Percentiles rank a stretch among this genome's conserved stretches.
Conservation (phyloP, 2,113 vertebrate genomes). For the Hiodon alosoides region DNA sequence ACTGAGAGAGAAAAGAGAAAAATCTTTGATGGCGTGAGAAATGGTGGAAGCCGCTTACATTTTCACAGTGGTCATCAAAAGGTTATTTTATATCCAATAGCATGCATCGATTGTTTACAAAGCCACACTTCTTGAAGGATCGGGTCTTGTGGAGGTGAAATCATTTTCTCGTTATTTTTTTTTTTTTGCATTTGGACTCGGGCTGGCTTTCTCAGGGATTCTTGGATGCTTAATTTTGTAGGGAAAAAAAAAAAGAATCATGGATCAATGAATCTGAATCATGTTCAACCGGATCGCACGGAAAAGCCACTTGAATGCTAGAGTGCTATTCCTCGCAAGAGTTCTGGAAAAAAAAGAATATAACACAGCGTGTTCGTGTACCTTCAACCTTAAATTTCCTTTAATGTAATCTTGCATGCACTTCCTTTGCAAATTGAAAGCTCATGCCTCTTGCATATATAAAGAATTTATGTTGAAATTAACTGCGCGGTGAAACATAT, state of each 20-base stretch:
- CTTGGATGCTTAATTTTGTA: too few species aligned
- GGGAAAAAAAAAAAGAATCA: too few species aligned
- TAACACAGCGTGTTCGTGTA: too few species aligned
- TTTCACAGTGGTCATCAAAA: conserved; percentile 80
- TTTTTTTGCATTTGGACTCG: conserved; percentile 62
- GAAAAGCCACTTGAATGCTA: background rate
- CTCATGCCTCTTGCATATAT: too few species aligned
- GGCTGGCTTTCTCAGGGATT: conserved; percentile 34
- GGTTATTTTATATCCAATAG: conserved; percentile 87
- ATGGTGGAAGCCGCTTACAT: conserved; percentile 64
- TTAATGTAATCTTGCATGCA: too few species aligned
- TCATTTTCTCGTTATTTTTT: conserved; percentile 58
- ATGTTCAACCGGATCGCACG: conserved; percentile 5
- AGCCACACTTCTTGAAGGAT: conserved; percentile 55
- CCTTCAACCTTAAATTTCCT: too few species aligned
- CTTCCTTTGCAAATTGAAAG: too few species aligned
- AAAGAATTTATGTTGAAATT: background rate
- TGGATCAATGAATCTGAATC: conserved; percentile 57
- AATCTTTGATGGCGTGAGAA: conserved; percentile 76
- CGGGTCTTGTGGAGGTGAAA: conserved; percentile 54
- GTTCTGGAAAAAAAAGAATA: too few species aligned
- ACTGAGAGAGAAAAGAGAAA: conserved; percentile 41
- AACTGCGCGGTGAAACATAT: background rate
- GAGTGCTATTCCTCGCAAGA: background rate
- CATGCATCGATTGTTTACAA: conserved; percentile 72